Evolutionary conservation across 2,888 invertebrate genomes (phyloP).

Genomic region (Halictus ligatus): DNA sequence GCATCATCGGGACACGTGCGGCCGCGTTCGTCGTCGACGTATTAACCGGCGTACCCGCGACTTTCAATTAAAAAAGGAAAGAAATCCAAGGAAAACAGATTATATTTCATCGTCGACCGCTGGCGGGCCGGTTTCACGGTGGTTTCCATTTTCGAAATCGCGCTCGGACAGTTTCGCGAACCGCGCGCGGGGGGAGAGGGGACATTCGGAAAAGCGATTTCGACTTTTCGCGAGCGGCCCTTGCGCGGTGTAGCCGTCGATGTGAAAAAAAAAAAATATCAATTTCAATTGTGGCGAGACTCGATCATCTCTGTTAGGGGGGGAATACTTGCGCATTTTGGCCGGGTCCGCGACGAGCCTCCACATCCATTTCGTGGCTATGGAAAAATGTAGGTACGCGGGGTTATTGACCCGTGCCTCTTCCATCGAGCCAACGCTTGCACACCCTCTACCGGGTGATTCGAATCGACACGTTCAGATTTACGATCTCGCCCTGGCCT

Average conservation of each 20-base stretch:
- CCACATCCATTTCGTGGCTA: conserved; percentile 72
- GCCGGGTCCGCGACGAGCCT: conserved; percentile 58
- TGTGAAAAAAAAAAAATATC: conserved; percentile 70
- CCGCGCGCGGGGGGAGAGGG: background rate
- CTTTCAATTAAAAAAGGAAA: conserved; percentile 22
- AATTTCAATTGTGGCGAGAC: conserved; percentile 79
- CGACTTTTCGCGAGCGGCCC: conserved; percentile 42
- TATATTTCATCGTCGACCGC: conserved; percentile 9
- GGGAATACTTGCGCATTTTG: conserved; percentile 75
- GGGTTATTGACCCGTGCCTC: conserved; percentile 74
- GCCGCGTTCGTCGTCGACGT: conserved; percentile 2
- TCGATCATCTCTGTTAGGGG: conserved; percentile 75
- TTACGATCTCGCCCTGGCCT: conserved; percentile 65
- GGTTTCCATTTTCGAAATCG: conserved; percentile 41
- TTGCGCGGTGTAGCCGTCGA: conserved; percentile 24
- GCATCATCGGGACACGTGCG: background rate
- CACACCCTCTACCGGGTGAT: conserved; percentile 76
- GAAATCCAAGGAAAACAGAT: conserved; percentile 36
- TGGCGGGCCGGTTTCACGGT: background rate
- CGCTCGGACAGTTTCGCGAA: background rate
- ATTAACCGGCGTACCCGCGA: background rate
- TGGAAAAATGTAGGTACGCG: conserved; percentile 74
- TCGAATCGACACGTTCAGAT: conserved; percentile 75
- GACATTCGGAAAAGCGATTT: conserved; percentile 49
- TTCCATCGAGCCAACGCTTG: conserved; percentile 69